Percentiles rank a stretch among this genome's conserved stretches.
Evolutionary conservation across 2,888 invertebrate species (phyloP).

Genomic region (Drosophila neonasuta): DNA sequence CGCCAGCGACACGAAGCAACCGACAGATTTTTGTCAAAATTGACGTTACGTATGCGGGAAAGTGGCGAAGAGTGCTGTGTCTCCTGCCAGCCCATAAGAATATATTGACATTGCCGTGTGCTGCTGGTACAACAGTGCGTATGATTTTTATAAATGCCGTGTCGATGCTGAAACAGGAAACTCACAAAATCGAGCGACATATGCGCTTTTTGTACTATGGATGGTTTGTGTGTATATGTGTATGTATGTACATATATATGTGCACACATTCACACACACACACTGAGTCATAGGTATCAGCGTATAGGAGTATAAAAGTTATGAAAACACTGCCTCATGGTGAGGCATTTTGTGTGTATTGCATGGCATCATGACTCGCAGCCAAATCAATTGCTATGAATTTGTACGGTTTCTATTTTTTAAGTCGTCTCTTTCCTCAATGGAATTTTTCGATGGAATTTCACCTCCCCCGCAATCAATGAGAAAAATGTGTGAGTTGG

Average conservation of each 20-base stretch:
- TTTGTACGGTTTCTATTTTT: constrained; percentile 73
- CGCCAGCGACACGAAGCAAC: constrained; percentile 18
- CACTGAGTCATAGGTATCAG: constrained; percentile 2
- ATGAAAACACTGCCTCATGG: constrained; percentile 20
- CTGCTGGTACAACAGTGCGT: constrained; percentile 74
- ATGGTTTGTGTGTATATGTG: constrained; percentile 30
- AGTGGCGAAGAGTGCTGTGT: constrained; percentile 19
- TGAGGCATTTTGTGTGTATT: constrained; percentile 28
- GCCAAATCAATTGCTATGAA: constrained; percentile 70
- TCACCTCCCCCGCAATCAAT: constrained; percentile 6
- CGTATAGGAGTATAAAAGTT: constrained; percentile 13
- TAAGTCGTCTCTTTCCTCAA: constrained; percentile 20
- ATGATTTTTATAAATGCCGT: constrained; percentile 75
- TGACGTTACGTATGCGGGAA: constrained; percentile 56
- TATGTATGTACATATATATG: constrained; percentile 3
- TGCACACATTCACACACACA: background rate
- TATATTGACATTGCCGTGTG: constrained; percentile 67
- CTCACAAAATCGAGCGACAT: constrained; percentile 65
- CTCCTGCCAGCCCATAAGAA: constrained; percentile 67
- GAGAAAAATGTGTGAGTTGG: constrained; percentile 19
- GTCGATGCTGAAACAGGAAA: constrained; percentile 70
- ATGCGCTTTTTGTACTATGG: constrained; percentile 55
- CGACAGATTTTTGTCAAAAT: constrained; percentile 73
- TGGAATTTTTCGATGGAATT: constrained; percentile 43
- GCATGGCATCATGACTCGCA: constrained; percentile 50